Percentiles rank a stretch among this genome's conserved stretches.
Evolutionary conservation across 2,888 invertebrate genomes (phyloP).

Genomic region (Drosophila leonis): DNA sequence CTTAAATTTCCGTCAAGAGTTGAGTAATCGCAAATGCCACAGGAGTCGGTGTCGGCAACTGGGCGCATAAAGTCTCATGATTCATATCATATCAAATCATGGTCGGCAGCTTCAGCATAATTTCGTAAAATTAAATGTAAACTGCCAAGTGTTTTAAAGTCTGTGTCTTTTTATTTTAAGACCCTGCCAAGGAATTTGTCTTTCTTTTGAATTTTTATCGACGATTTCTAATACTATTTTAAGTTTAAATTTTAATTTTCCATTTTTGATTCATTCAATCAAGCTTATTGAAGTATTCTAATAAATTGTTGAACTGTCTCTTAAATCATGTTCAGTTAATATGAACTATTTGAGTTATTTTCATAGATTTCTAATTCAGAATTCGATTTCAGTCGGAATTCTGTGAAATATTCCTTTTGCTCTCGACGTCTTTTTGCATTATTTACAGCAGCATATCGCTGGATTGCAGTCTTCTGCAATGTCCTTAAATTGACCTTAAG

Average conservation of each 20-base stretch:
- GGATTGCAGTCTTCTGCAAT: slow-evolving; percentile 40
- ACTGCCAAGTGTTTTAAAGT: no score
- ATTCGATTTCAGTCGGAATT: background rate
- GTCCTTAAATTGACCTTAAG: slow-evolving; percentile 55
- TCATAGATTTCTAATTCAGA: background rate
- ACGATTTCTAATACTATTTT: background rate
- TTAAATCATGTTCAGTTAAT: background rate
- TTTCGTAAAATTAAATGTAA: no score
- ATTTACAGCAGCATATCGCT: slow-evolving; percentile 25
- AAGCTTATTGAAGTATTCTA: background rate
- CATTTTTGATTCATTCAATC: background rate
- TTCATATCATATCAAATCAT: background rate
- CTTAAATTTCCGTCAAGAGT: slow-evolving; percentile 7
- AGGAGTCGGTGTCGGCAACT: slow-evolving; percentile 7
- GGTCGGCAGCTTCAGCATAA: background rate
- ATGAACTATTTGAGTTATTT: background rate
- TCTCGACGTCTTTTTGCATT: no score
- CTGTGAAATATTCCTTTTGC: background rate
- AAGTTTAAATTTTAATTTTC: background rate
- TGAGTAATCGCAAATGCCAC: slow-evolving; percentile 27
- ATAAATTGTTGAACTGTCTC: background rate
- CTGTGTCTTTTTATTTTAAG: no score
- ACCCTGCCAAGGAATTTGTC: no score
- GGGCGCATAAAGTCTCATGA: background rate
- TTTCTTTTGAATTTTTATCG: no score